Evolutionary conservation across 1,140 invertebrate genomes (phyloP).

Genomic region (Heliconius melpomene): DNA sequence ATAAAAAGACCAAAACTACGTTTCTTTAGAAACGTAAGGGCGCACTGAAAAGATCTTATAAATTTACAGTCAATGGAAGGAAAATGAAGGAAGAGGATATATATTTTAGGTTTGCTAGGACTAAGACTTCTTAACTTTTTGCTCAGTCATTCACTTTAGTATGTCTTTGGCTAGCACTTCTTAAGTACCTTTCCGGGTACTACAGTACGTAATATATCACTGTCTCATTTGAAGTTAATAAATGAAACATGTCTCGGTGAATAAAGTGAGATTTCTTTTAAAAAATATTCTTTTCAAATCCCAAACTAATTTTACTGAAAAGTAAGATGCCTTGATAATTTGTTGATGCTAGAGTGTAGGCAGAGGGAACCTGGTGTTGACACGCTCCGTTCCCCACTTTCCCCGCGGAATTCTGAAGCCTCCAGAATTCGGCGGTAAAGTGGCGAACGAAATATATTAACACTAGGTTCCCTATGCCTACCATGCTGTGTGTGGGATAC

Average conservation of each 20-base stretch:
- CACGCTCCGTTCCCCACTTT: no score
- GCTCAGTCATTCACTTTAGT: conserved; percentile 7
- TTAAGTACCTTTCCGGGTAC: conserved; percentile 5
- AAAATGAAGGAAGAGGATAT: background rate
- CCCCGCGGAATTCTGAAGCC: no score
- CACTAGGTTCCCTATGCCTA: no score
- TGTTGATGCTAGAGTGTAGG: no score
- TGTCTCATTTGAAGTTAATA: conserved; percentile 10
- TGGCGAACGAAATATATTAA: no score
- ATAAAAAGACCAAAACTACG: background rate
- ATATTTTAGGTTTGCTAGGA: background rate
- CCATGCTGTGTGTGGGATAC: no score
- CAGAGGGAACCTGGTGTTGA: no score
- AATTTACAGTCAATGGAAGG: background rate
- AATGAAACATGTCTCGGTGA: background rate
- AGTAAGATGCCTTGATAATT: background rate
- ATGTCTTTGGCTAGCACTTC: background rate
- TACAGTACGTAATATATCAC: conserved; percentile 17
- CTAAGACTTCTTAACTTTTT: conserved; percentile 9
- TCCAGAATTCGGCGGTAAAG: no score
- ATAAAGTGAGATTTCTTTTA: background rate
- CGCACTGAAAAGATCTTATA: background rate
- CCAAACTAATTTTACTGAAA: no score
- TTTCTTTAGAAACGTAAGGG: background rate
- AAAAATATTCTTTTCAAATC: background rate